Base-by-base conservation (phyloP, 2,797 vertebrate species). In the Peromyscus eremicus region DNA sequence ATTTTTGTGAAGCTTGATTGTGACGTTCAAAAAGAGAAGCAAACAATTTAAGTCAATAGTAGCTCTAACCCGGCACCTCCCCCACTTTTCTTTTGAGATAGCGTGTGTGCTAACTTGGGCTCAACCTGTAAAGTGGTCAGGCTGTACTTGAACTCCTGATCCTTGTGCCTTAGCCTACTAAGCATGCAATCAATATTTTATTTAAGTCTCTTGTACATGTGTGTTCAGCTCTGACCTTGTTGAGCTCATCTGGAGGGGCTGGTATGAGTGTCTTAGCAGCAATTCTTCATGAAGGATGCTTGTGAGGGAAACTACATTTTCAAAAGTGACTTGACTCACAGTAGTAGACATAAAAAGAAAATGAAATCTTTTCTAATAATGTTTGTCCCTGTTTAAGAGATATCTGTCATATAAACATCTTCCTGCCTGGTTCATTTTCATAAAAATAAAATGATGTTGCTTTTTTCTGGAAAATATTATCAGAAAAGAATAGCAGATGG, bases 381-480 rank as follows among this genome's bases (percentile, higher is more conserved):
- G 16, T 92, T 87, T 79, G 34, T 75, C 8, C 23, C 9, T 92
- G 34, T 77, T 93, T 75, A 95, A 91, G 19, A 93, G 10, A 14
- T 49, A 81, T 73, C 94, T 94, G 25, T 73, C 37, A 76, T 62
- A 83, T 92, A 92, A 66, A 92, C 32, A 79, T 85, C 21, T 60
- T 82, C 89, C n/a, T 91, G 29, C 17, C 19, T 34, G 60, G 40
- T 77, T 96, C 13, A n/a, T 32, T 92, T 95, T 90, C n/a, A 82
- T 70, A 84, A 68, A 40, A 91, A 55, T 49, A 82, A 93, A 77
- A 73, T 7, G 11, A 71, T 55, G 4, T 68, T 40, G 14, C 76
- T 95, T 66, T 70, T 29, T 92, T 86, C 6, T 27, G 88, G 57
- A 81, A 93, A 97, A 93, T 89, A 76, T 49, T 93, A 86, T 32